Evolutionary conservation across 2,113 vertebrate species (phyloP).

Genomic region (Dinomys branickii): DNA sequence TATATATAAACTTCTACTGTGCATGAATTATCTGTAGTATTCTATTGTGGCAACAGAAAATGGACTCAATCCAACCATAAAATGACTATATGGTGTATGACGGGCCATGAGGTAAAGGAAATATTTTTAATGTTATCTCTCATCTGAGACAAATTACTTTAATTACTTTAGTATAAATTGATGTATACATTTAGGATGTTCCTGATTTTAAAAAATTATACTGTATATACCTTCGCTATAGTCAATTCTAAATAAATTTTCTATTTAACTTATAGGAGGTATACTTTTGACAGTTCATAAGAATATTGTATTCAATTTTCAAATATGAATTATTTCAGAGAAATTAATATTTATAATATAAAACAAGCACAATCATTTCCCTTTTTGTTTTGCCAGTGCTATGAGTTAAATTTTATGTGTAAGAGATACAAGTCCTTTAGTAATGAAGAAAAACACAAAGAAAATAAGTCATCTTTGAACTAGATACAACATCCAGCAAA

Average conservation of each 20-base stretch:
- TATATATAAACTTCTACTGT: background rate
- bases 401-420: background rate
- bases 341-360: constrained; percentile 2
- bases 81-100: background rate
- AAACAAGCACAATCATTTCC: background rate
- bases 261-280: background rate
- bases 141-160: constrained; percentile 17
- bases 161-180: background rate
- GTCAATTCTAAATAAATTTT: background rate
- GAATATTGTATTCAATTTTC: background rate
- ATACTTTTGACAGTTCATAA: background rate
- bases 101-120: background rate
- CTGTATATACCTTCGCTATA: background rate
- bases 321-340: background rate
- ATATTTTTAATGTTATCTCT: constrained; percentile 35
- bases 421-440: background rate
- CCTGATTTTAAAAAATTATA: background rate
- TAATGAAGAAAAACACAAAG: background rate
- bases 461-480: background rate
- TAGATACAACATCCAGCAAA: background rate
- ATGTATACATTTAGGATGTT: background rate
- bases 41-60: background rate
- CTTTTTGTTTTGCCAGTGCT: background rate
- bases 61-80: background rate
- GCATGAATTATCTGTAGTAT: background rate